These are phyloP conservation scores for Callocephalon fimbriatum DNA, from an alignment of 2,113 vertebrate genomes.

Conservation along the genomic window DNA sequence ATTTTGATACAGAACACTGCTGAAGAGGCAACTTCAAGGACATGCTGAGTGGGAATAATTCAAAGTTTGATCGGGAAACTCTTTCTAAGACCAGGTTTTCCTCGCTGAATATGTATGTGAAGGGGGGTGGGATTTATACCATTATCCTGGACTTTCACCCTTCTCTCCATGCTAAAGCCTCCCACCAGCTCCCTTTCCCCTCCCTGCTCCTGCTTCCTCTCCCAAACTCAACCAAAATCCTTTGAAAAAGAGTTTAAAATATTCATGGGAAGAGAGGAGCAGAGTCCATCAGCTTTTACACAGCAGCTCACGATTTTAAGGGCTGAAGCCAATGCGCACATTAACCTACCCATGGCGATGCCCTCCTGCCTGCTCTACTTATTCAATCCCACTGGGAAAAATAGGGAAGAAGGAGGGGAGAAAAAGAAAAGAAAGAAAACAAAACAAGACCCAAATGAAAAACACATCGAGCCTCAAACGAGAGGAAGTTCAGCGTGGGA, in stretches of 20 bases:
- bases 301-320: rapidly evolving
- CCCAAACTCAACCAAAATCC: neutral
- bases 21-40: neutral
- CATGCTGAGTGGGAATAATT: neutral
- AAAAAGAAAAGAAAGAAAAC: neutral
- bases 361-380: neutral
- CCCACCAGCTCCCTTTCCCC: neutral
- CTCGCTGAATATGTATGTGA: rapidly evolving
- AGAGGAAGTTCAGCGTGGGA: neutral
- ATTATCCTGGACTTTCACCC: neutral
- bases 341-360: rapidly evolving
- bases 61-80: neutral
- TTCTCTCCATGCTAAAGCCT: neutral
- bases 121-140: neutral
- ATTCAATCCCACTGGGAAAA: neutral
- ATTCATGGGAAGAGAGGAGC: neutral
- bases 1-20: neutral
- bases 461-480: neutral
- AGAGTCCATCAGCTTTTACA: neutral
- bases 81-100: neutral
- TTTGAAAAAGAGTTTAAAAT: neutral
- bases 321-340: rapidly evolving
- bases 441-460: neutral
- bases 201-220: neutral
- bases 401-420: neutral